Conservation (phyloP, 2,888 invertebrate genomes). For the Lasioglossum pauxillum region DNA sequence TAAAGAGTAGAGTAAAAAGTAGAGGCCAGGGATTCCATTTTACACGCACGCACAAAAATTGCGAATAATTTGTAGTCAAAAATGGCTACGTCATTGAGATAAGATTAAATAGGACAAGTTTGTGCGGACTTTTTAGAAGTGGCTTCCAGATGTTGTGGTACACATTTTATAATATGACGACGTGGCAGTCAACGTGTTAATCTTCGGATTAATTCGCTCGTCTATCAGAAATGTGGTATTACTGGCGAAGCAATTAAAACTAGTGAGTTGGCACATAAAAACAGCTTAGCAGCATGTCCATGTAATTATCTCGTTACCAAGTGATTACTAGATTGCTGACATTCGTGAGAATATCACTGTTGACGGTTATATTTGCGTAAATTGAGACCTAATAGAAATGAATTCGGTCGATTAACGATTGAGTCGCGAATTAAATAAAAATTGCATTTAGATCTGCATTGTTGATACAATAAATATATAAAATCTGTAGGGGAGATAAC, state of each 20-base stretch:
- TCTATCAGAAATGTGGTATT: background rate
- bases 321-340: background rate
- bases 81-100: too few relatives aligned
- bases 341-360: background rate
- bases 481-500: background rate
- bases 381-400: background rate
- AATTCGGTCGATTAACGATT: background rate
- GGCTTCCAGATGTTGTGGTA: background rate
- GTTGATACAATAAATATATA: background rate
- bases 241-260: background rate
- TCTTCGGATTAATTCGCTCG: background rate
- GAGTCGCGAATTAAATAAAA: background rate
- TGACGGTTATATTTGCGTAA: background rate
- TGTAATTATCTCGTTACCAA: conserved; percentile 1
- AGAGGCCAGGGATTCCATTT: too few relatives aligned
- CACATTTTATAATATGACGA: background rate
- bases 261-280: conserved; percentile 8
- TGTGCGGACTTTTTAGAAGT: background rate
- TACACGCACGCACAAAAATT: too few relatives aligned
- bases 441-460: background rate
- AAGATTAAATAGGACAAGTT: too few relatives aligned
- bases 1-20: too few relatives aligned
- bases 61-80: too few relatives aligned
- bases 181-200: background rate
- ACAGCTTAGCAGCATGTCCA: background rate